Base-by-base conservation (phyloP, 1,140 invertebrate species). In the Dolichoris vasculosae region DNA sequence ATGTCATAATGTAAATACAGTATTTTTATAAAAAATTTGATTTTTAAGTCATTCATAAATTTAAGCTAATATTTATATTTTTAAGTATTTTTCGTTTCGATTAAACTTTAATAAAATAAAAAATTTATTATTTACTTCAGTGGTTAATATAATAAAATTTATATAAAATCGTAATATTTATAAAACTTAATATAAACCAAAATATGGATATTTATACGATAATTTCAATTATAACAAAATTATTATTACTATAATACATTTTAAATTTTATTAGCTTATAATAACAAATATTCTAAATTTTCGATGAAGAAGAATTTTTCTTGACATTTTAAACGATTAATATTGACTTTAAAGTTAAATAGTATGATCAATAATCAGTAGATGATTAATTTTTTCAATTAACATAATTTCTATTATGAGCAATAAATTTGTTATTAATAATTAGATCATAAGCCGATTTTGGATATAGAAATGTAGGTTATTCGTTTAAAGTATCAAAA, bases 331-430 rank as follows among this genome's bases (percentile, higher is more conserved):
- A 43, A 43, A 73, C 13, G 43, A 43, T 73, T n/a, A 26, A 43
- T 43, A 40, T 71, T 71, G 43, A 23, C n/a, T 71, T 71, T 71
- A 71, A 40, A 71, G 43, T 71, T 71, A 40, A 71, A 71, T 20
- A 73, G n/a, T 20, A 73, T 43, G 26, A 43, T 43, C 26, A 43
- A 73, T n/a, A 73, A 73, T 73, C 69, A 43, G 69, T 73, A 73
- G 38, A 73, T 73, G 38, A 73, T 73, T 73, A 38, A 73, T 73
- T 73, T 73, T 73, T 73, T 73, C 69, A 73, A 73, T 73, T 73
- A 73, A 73, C 69, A 43, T 73, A 23, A 73, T 73, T 38, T 73
- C 40, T 73, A 43, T 23, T 73, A 17, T 32, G 43, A 6, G 69
- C 69, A 73, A 73, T 73, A 43, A 73, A 73, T 38, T 73, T 30